Percentiles rank a stretch among this genome's conserved stretches.
These are phyloP conservation scores for Diaprepes abbreviatus DNA, from an alignment of 2,888 invertebrate species.

Conservation along the genomic window DNA sequence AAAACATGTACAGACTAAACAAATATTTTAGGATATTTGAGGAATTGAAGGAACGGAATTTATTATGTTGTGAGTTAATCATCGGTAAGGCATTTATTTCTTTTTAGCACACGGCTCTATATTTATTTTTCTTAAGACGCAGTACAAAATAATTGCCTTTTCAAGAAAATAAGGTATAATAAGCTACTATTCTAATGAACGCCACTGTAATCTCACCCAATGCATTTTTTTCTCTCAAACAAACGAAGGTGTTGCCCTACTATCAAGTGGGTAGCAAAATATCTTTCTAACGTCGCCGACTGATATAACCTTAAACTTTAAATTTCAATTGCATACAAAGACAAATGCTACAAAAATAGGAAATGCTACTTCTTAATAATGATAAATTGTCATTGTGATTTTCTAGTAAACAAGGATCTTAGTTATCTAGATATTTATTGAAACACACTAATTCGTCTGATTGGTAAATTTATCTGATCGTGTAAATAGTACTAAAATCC, in stretches of 20 bases:
- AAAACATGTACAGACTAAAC: too few species aligned
- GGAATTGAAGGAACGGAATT: too few species aligned
- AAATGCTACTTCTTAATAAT: slow-evolving; percentile 18
- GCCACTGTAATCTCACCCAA: slow-evolving; percentile 11
- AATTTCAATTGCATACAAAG: slow-evolving; percentile 30
- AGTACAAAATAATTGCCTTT: too few species aligned
- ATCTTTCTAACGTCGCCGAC: slow-evolving; percentile 14
- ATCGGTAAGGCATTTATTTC: too few species aligned
- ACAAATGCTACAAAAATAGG: slow-evolving; percentile 30
- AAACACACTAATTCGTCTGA: not conserved
- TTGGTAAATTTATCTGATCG: too few species aligned
- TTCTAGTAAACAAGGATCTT: not conserved
- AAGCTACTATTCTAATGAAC: too few species aligned
- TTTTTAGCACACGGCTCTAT: too few species aligned
- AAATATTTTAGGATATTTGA: too few species aligned
- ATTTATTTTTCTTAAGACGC: too few species aligned
- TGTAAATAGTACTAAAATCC: too few species aligned
- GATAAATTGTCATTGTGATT: slow-evolving; percentile 24
- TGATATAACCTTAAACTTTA: slow-evolving; percentile 43
- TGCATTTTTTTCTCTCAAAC: slow-evolving; percentile 15
- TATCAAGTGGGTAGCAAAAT: slow-evolving; percentile 21
- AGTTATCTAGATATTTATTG: not conserved
- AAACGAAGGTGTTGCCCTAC: slow-evolving; percentile 17
- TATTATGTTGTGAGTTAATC: too few species aligned
- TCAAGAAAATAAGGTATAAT: too few species aligned